Base-by-base conservation (phyloP, 2,797 vertebrate genomes). In the Siniperca scherzeri region DNA sequence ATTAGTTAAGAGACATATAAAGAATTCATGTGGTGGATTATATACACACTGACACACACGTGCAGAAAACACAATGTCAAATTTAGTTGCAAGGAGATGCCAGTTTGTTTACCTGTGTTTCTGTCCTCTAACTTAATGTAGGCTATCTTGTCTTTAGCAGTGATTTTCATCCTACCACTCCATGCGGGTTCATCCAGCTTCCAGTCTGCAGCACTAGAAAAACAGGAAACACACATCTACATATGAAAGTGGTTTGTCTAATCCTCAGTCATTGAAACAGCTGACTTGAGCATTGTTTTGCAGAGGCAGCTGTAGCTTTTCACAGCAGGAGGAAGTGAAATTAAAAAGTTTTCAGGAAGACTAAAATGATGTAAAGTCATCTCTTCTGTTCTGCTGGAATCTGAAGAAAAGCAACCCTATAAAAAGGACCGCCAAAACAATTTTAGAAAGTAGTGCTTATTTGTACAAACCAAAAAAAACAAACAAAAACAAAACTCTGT, bases 101-200 rank as follows among this genome's bases (percentile, higher is more conserved):
- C 9, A 25, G 16, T n/a, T 30, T 67, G 11, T 65, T 87, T 86
- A 98, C 98, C 98, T 74, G 98, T 97, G 82, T 85, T 97, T 91
- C 83, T 97, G 93, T 99, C 98, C 87, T 99, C 98, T 82, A 99
- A 94, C 86, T 97, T 98, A 80, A 99, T 98, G 92, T 91, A 97
- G 5, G 97, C 98, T 7, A 92, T 73, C 72, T 97, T 97, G 84
- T 96, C 97, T 86, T 96, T 97, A 0, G 98, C 96, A 0, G 97
- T 98, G 89, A 99, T 97, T 70, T 98, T 97, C 94, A 99, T 93
- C 83, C 98, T 93, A 14, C 98, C 98, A 21, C 93, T 99, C 98
- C 98, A 99, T 0, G 97, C 94, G 0, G 98, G 98, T 89, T 99
- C 97, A 65, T 98, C 98, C 93, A 99, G 95, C 92, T 99, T 98